Evolutionary conservation across 2,888 invertebrate genomes (phyloP).

Genomic region (Caradrina clavipalpis): DNA sequence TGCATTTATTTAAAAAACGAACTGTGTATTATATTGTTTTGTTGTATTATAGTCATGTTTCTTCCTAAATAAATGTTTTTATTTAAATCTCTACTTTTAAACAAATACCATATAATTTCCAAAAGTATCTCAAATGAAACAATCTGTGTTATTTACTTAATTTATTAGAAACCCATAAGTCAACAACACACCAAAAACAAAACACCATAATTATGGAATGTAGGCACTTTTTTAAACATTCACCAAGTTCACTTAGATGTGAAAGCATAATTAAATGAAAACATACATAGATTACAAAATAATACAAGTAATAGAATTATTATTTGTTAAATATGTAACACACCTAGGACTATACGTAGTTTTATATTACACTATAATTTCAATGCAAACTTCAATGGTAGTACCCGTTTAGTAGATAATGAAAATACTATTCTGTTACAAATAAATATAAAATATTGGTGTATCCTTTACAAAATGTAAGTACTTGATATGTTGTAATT

Average conservation of each 20-base stretch:
- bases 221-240: conserved; percentile 84
- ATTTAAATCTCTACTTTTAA: conserved; percentile 47
- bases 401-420: conserved; percentile 43
- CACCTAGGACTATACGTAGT: conserved; percentile 47
- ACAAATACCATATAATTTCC: conserved; percentile 1
- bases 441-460: conserved; percentile 49
- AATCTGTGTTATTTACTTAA: conserved; percentile 64
- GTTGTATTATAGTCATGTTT: conserved; percentile 86
- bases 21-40: conserved; percentile 83
- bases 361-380: conserved; percentile 44
- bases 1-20: conserved; percentile 79
- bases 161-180: conserved; percentile 76
- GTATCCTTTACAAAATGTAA: conserved; percentile 43
- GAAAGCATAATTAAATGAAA: conserved; percentile 46
- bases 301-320: conserved; percentile 32
- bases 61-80: conserved; percentile 71
- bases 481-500: conserved; percentile 64
- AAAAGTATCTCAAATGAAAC: conserved; percentile 44
- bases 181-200: conserved; percentile 74
- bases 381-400: conserved; percentile 46
- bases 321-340: conserved; percentile 52
- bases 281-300: conserved; percentile 40
- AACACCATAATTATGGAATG: conserved; percentile 83
- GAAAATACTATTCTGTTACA: conserved; percentile 37
- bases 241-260: conserved; percentile 47